Evolutionary conservation across 2,888 invertebrate genomes (phyloP).

Genomic region (Hedychridium roseum): DNA sequence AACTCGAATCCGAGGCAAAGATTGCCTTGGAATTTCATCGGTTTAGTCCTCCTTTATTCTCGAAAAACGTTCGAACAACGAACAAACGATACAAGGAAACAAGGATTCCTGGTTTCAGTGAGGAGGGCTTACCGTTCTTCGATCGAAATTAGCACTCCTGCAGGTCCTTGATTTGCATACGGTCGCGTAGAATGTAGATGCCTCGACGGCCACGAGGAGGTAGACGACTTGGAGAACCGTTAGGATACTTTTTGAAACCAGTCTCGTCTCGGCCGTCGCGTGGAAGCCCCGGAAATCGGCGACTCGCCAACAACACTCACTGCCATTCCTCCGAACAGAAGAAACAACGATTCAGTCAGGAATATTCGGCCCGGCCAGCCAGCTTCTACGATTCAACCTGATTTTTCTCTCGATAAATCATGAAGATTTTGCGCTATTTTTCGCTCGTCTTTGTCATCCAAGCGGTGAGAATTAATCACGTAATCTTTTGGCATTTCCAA

Average conservation of each 20-base stretch:
- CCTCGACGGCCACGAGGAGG: conserved; percentile 41
- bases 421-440: conserved; percentile 32
- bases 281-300: conserved; percentile 38
- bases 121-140: too few species aligned
- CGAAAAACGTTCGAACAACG: conserved; percentile 2
- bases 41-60: conserved; percentile 16
- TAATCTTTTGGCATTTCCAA: conserved; percentile 1
- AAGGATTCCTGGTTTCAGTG: too few species aligned
- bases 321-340: neutral
- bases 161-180: conserved; percentile 29
- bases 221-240: conserved; percentile 56
- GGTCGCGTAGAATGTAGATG: conserved; percentile 25
- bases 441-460: conserved; percentile 25
- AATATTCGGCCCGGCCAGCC: too few species aligned
- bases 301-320: neutral
- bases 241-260: conserved; percentile 54
- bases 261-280: conserved; percentile 50
- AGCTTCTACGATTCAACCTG: too few species aligned
- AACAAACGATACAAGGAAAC: neutral
- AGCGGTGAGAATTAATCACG: conserved; percentile 33
- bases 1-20: conserved; percentile 13
- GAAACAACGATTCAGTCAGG: too few species aligned
- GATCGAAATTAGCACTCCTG: conserved; percentile 27
- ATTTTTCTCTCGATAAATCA: conserved; percentile 11
- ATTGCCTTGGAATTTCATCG: conserved; percentile 2